Evolutionary conservation across 1,140 invertebrate species (phyloP).

Genomic region (Odontomachus brunneus): DNA sequence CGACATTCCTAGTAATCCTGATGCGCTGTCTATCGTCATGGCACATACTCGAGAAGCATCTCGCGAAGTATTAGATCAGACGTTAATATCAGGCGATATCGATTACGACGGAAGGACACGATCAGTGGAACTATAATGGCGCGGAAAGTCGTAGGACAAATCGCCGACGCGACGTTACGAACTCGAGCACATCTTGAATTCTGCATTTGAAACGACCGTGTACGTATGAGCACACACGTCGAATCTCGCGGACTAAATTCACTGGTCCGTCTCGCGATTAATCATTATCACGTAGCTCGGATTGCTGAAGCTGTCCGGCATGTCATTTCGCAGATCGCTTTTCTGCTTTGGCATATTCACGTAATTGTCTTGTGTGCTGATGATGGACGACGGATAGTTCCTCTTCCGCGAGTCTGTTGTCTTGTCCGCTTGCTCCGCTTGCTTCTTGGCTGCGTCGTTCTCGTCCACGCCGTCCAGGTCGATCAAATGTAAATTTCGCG

Average conservation of each 20-base stretch:
- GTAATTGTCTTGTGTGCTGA: constrained; percentile 86
- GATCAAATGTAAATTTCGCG: constrained; percentile 72
- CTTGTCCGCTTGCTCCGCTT: not conserved
- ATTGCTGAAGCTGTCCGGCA: constrained; percentile 83
- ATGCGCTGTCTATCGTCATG: constrained; percentile 7
- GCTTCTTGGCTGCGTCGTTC: not conserved
- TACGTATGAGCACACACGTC: not conserved
- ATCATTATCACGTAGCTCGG: constrained; percentile 83
- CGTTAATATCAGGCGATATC: not conserved
- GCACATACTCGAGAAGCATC: constrained; percentile 14
- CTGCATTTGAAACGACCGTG: not conserved
- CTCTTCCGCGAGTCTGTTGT: constrained; percentile 35
- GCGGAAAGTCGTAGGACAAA: not conserved
- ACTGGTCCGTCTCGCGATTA: constrained; percentile 54
- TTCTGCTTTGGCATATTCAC: constrained; percentile 87
- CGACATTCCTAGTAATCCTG: not conserved
- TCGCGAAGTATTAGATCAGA: not conserved
- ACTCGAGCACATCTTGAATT: not conserved
- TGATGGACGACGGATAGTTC: constrained; percentile 76
- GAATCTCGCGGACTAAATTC: constrained; percentile 25
- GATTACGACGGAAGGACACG: not conserved
- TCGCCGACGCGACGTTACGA: not conserved
- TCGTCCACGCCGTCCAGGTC: constrained; percentile 68
- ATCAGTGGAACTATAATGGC: not conserved
- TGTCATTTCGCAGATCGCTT: constrained; percentile 84